Conservation (phyloP, 2,888 invertebrate genomes). For the Cryptocheilus praepositus region DNA sequence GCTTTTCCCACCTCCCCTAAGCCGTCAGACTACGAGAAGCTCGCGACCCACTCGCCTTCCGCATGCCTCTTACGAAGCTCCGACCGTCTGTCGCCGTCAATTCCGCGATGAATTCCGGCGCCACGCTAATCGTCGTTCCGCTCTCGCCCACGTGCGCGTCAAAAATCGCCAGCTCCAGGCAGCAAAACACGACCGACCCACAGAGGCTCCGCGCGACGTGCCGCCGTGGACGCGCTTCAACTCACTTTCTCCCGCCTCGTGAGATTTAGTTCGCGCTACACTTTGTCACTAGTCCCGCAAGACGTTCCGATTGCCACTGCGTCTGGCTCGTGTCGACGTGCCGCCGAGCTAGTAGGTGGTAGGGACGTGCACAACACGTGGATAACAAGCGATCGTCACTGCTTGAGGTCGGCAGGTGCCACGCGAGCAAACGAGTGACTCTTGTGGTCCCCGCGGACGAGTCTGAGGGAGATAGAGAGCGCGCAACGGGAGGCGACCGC, state of each 20-base stretch:
- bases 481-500: slow-evolving; percentile 8
- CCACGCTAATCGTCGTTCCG: no score
- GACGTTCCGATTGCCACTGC: no score
- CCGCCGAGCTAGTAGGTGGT: background rate
- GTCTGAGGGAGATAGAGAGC: background rate
- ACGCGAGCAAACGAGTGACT: slow-evolving; percentile 16
- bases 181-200: no score
- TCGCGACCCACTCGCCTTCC: no score
- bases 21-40: no score
- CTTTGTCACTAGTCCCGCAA: background rate
- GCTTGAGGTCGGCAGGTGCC: slow-evolving; percentile 28
- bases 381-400: slow-evolving; percentile 26
- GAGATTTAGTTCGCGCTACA: background rate
- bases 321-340: background rate
- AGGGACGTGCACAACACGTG: slow-evolving; percentile 22
- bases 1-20: no score
- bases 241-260: background rate
- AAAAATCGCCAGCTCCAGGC: no score
- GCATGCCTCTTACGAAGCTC: no score
- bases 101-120: no score
- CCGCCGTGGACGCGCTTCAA: background rate
- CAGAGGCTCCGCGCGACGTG: no score
- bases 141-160: no score
- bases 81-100: no score
- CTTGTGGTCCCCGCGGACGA: background rate